Conservation (phyloP, 2,888 invertebrate genomes). For the Ariolimax columbianus region DNA sequence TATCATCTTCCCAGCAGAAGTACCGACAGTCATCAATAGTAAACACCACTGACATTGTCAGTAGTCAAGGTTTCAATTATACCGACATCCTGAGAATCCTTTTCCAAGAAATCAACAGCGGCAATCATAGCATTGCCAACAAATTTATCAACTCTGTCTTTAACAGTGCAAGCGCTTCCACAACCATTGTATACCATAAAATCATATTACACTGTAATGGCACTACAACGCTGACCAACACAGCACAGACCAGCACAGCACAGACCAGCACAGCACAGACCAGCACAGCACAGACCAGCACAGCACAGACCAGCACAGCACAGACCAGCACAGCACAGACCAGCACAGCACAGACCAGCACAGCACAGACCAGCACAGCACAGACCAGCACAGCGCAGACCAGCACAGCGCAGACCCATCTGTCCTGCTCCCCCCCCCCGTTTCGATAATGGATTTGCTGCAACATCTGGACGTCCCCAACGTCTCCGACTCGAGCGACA, state of each 20-base stretch:
- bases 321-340: no score
- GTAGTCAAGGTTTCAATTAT: not conserved
- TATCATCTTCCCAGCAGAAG: no score
- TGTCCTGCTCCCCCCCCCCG: not conserved
- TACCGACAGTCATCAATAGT: not conserved
- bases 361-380: no score
- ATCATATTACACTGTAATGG: not conserved
- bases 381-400: no score
- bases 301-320: no score
- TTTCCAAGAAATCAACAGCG: not conserved
- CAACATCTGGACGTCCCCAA: slow-evolving; percentile 39
- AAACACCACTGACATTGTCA: not conserved
- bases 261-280: no score
- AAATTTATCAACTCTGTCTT: not conserved
- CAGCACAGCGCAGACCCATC: not conserved
- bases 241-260: no score
- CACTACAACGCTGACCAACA: not conserved
- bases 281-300: no score
- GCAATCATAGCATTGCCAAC: not conserved
- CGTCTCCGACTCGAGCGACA: slow-evolving; percentile 48
- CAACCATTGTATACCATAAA: not conserved
- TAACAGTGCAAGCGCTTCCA: not conserved
- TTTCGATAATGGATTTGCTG: slow-evolving; percentile 40
- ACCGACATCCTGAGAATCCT: not conserved
- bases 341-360: no score